Base-by-base conservation (phyloP, 1,140 invertebrate species). In the Conus ventricosus region DNA sequence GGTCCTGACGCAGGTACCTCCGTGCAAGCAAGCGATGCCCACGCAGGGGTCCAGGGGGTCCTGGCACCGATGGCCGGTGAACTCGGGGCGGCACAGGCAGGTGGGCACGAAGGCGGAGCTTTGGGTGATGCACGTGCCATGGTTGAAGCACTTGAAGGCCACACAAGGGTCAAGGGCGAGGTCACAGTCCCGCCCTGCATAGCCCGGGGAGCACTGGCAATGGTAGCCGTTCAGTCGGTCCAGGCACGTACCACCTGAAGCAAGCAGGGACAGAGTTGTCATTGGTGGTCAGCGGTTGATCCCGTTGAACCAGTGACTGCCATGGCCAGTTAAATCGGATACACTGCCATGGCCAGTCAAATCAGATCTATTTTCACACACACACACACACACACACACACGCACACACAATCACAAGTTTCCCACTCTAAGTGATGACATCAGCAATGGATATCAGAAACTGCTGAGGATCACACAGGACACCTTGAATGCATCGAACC, bases 181-280 rank as follows among this genome's bases (percentile, higher is more conserved):
- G 27, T 91, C 92, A 87, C 92, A 93, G 27, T 88, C 81, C 60
- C 51, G 78, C 5, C 92, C 92, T 20, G 88, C 90, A 75, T 88
- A 91, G n/a, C 91, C 90, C 13, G 83, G 78, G n/a, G 25, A 71
- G 89, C 92, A 93, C 78, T 89, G 83, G 88, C 92, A 93, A 53
- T 86, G 85, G 84, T 90, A 90, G 57, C 90, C 89, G 87, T 91
- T 90, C 27, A 92, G 63, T 20, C 88, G 85, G 57, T 92, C 89
- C 25, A 85, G n/a, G 87, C 92, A 92, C 8, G 60, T 83, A 23
- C 89, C 91, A n/a, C 91, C 91, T 92, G 39, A 39, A 39, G 39
- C 39, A 63, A 63, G 60, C 60, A 63, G 60, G 60, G 60, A 20
- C 10, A 63, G 10, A 63, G 60, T 63, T 63, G 17, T 11, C 17